Evolutionary conservation across 2,888 invertebrate species (phyloP).

Genomic region (Pollenia griseotomentosa): DNA sequence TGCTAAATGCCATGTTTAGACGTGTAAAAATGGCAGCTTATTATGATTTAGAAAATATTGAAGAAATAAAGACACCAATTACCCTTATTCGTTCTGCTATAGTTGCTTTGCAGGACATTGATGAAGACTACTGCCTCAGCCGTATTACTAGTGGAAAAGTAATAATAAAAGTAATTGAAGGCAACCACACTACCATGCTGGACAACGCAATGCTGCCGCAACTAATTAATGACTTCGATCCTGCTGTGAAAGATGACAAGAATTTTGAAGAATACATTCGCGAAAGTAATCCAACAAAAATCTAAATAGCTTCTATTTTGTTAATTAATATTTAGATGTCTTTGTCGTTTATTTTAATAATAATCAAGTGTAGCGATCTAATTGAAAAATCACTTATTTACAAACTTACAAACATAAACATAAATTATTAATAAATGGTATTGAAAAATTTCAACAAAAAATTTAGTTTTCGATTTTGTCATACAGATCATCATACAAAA

Average conservation of each 20-base stretch:
- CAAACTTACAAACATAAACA: background rate
- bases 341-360: background rate
- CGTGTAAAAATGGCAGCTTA: slow-evolving; percentile 86
- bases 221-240: slow-evolving; percentile 86
- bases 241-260: slow-evolving; percentile 80
- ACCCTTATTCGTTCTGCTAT: slow-evolving; percentile 88
- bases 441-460: no score
- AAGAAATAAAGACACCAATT: slow-evolving; percentile 86
- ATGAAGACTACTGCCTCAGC: slow-evolving; percentile 88
- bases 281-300: slow-evolving; percentile 75
- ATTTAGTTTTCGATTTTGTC: no score
- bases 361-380: background rate
- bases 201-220: slow-evolving; percentile 87
- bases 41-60: slow-evolving; percentile 83
- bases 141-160: slow-evolving; percentile 86
- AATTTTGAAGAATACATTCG: slow-evolving; percentile 80
- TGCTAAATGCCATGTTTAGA: slow-evolving; percentile 85
- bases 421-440: background rate
- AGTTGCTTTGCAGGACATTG: slow-evolving; percentile 85
- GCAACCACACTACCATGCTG: slow-evolving; percentile 89
- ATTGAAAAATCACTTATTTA: background rate
- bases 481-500: no score
- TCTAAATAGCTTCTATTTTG: background rate
- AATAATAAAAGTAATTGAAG: slow-evolving; percentile 88
- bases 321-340: background rate